These are phyloP conservation scores for Drosophila ustulata DNA, from an alignment of 2,888 invertebrate genomes.

Conservation along the genomic window DNA sequence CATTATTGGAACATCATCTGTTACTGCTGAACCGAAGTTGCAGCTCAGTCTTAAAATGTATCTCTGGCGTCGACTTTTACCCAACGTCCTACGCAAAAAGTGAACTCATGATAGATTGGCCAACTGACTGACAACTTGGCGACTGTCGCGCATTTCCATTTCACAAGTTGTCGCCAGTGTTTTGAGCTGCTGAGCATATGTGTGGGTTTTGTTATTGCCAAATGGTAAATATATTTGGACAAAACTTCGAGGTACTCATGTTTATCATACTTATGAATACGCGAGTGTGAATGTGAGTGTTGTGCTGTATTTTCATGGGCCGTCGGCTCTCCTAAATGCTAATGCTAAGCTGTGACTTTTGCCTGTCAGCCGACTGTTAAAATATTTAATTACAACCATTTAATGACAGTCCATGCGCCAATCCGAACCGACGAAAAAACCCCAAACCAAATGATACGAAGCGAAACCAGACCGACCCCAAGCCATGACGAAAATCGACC, in stretches of 20 bases:
- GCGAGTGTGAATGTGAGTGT: slow-evolving; percentile 2
- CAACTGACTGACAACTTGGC: slow-evolving; percentile 52
- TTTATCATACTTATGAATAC: slow-evolving; percentile 29
- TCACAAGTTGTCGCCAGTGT: slow-evolving; percentile 60
- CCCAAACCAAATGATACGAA: slow-evolving; percentile 23
- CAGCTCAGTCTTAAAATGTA: slow-evolving; percentile 35
- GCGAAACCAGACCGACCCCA: background rate
- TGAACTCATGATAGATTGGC: slow-evolving; percentile 57
- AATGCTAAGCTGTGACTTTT: slow-evolving; percentile 61
- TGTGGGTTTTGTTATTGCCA: slow-evolving; percentile 44
- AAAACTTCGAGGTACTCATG: slow-evolving; percentile 27
- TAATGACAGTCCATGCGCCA: slow-evolving; percentile 62
- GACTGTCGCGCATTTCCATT: slow-evolving; percentile 49
- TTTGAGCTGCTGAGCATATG: background rate
- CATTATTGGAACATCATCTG: background rate
- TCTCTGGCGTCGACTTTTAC: background rate
- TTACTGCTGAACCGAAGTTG: no score
- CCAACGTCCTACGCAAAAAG: slow-evolving; percentile 34
- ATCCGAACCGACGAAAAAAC: slow-evolving; percentile 2
- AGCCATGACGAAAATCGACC: slow-evolving; percentile 14
- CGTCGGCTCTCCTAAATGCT: slow-evolving; percentile 46
- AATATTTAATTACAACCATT: slow-evolving; percentile 72
- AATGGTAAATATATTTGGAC: slow-evolving; percentile 34
- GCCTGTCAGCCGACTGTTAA: slow-evolving; percentile 53
- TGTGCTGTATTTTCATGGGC: slow-evolving; percentile 36